Conservation (phyloP, 2,797 vertebrate genomes). For the Melanotaenia boesemani region DNA sequence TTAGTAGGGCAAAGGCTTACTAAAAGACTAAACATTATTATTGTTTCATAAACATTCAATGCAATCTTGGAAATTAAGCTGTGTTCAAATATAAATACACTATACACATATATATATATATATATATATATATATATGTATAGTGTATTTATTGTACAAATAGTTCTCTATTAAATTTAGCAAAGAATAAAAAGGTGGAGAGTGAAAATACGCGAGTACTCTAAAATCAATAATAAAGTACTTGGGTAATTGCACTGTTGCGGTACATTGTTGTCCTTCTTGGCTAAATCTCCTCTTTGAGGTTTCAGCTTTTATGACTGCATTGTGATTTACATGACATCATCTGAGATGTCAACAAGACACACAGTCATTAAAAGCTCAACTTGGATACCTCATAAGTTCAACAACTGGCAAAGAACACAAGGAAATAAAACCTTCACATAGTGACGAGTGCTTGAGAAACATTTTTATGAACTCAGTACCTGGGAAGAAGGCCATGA, state of each 20-base stretch:
- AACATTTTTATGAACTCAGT: constrained; percentile 70
- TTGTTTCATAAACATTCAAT: neutral
- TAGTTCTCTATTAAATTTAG: neutral
- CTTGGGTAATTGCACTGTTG: neutral
- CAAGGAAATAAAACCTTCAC: constrained; percentile 60
- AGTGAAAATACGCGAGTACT: neutral
- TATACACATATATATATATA: no score
- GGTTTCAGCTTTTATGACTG: constrained; percentile 43
- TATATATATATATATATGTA: no score
- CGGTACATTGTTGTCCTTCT: neutral
- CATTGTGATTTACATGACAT: constrained; percentile 56
- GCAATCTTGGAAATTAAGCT: no score
- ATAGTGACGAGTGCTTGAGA: constrained; percentile 60
- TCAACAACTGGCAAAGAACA: constrained; percentile 61
- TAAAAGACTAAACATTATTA: neutral
- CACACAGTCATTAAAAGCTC: constrained; percentile 61
- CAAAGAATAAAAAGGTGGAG: neutral
- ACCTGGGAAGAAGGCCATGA: constrained; percentile 70
- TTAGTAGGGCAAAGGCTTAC: neutral
- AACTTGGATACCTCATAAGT: constrained; percentile 76
- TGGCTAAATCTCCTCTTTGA: constrained; percentile 20
- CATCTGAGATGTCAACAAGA: constrained; percentile 46
- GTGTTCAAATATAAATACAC: no score
- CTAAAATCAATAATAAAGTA: neutral
- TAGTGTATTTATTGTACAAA: neutral